Conservation (phyloP, 2,113 vertebrate species). For the Mola mola region DNA sequence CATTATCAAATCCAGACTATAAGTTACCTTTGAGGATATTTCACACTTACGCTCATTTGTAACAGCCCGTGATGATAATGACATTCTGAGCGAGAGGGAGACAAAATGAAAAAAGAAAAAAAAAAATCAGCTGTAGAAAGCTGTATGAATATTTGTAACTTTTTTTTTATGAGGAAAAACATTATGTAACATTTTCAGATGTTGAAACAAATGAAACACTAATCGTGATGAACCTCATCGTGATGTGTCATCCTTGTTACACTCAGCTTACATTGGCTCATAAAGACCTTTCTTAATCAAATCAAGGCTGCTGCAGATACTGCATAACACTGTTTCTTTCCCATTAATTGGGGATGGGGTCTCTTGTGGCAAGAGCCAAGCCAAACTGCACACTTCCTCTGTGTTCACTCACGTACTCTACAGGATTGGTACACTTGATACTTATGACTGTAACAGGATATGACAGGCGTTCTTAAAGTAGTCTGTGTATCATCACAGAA, state of each 20-base stretch:
- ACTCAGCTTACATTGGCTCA: not conserved
- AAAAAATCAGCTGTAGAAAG: not conserved
- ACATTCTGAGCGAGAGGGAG: not conserved
- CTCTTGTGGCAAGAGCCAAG: not conserved
- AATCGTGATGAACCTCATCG: not conserved
- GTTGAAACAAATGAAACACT: not conserved
- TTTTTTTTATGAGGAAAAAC: too few species aligned
- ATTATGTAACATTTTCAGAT: not conserved
- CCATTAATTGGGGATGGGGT: not conserved
- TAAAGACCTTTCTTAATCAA: too few species aligned
- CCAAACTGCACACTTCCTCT: constrained; percentile 26
- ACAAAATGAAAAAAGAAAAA: not conserved
- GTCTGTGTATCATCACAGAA: constrained; percentile 2
- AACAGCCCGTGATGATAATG: not conserved
- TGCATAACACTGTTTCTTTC: too few species aligned
- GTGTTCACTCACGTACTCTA: constrained; percentile 40
- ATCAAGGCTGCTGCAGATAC: too few species aligned
- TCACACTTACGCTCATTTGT: not conserved
- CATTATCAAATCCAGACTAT: constrained; percentile 28
- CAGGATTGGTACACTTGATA: constrained; percentile 47
- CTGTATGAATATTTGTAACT: not conserved
- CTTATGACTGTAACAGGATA: constrained; percentile 52
- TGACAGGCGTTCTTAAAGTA: too few species aligned
- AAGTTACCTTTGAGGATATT: constrained; percentile 34
- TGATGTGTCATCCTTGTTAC: constrained; percentile 1